Evolutionary conservation across 2,113 vertebrate species (phyloP).

Genomic region (Agelaius phoeniceus): DNA sequence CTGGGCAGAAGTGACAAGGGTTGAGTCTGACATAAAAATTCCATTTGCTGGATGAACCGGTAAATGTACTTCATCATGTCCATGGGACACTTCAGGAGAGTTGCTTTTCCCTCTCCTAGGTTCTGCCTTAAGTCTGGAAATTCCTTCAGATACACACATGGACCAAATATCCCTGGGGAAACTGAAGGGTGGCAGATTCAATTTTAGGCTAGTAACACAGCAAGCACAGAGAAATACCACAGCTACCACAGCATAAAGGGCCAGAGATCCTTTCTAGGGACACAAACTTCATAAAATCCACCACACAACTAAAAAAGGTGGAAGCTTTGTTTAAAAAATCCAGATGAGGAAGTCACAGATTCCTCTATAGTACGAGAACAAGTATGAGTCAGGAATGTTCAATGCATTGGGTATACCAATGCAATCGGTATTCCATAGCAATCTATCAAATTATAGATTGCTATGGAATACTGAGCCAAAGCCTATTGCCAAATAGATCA

Average conservation of each 20-base stretch:
- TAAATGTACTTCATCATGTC: neutral
- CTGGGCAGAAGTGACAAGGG: neutral
- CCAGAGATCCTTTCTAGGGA: neutral
- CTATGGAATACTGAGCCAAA: neutral
- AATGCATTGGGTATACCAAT: neutral
- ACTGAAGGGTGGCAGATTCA: neutral
- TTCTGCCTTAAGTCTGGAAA: neutral
- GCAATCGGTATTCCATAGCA: too few relatives aligned
- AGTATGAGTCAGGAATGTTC: neutral
- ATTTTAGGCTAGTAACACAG: neutral
- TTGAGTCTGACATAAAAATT: neutral
- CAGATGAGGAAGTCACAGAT: neutral
- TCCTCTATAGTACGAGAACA: neutral
- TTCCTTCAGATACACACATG: neutral
- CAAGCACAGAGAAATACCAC: neutral
- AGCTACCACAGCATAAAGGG: neutral
- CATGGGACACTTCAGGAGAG: neutral
- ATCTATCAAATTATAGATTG: neutral
- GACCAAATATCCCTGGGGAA: neutral
- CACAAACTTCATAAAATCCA: neutral
- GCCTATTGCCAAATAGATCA: neutral
- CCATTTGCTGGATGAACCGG: neutral
- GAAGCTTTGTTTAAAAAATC: neutral
- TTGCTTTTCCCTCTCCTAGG: neutral
- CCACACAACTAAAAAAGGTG: neutral